Percentiles rank a stretch among this genome's conserved stretches.
phyloP scores from a whole-genome alignment of 2,888 invertebrate genomes.

The Helobdella robusta region DNA sequence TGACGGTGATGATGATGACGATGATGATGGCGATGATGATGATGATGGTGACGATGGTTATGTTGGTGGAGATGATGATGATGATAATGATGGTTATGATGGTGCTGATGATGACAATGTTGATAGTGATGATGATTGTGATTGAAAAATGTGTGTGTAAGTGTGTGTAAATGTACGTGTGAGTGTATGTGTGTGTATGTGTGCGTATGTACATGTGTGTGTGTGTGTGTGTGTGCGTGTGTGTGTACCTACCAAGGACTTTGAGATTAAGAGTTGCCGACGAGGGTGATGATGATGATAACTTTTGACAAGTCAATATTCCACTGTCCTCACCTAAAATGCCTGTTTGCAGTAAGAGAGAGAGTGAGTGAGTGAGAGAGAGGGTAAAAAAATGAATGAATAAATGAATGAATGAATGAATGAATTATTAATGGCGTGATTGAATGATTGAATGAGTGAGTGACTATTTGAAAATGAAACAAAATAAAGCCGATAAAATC shows the following conservation, averaged over 20 bases:
- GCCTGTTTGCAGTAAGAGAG: conserved; percentile 3
- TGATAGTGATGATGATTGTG: background rate
- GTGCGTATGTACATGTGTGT: background rate
- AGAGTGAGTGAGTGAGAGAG: background rate
- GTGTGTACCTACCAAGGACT: conserved; percentile 5
- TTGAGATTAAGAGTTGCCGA: conserved; percentile 12
- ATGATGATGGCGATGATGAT: conserved; percentile 6
- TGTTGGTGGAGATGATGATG: background rate
- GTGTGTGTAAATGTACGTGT: background rate
- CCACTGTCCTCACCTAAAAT: conserved; percentile 15
- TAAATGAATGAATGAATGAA: conserved; percentile 3
- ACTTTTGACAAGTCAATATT: background rate
- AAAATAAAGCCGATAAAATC: too few species aligned
- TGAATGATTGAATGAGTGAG: conserved; percentile 1
- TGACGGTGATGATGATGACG: background rate
- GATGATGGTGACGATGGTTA: conserved; percentile 12
- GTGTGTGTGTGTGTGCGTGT: background rate
- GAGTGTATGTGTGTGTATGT: background rate
- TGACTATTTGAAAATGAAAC: background rate
- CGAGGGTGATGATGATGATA: background rate
- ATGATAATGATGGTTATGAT: background rate
- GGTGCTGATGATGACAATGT: background rate
- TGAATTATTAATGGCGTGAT: background rate
- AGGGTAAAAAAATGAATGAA: background rate
- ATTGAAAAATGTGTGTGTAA: background rate